Evolutionary conservation across 37 sponge, comb jelly and placozoan genomes (phyloP).

Genomic region (Theonella swinhoei): DNA sequence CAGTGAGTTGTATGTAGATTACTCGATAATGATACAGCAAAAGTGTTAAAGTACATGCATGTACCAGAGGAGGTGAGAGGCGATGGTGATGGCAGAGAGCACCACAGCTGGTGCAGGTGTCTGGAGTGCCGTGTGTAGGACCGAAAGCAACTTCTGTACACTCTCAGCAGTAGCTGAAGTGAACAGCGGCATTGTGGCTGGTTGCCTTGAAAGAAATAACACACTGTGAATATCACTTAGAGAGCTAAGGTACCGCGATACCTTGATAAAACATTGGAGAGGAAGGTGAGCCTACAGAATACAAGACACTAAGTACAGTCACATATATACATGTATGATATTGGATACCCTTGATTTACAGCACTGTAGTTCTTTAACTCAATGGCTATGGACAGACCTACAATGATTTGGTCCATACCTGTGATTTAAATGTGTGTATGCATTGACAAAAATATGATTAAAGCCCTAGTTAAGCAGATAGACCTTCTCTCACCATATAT

Average conservation of each 20-base stretch:
- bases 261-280: slow-evolving; percentile 43
- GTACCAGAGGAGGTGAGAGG: slow-evolving; percentile 20
- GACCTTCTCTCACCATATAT: slow-evolving; percentile 50
- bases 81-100: background rate
- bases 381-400: slow-evolving; percentile 23
- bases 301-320: background rate
- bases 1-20: background rate
- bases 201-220: slow-evolving; percentile 14
- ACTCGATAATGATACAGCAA: background rate
- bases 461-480: background rate
- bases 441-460: background rate
- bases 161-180: background rate
- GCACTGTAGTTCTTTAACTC: slow-evolving; percentile 34
- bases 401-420: slow-evolving; percentile 64
- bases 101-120: background rate
- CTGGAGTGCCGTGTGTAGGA: slow-evolving; percentile 19
- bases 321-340: background rate
- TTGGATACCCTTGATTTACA: slow-evolving; percentile 36
- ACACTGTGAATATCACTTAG: background rate
- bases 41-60: background rate
- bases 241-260: background rate
- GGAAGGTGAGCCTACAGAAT: slow-evolving; percentile 25
- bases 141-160: slow-evolving; percentile 27
- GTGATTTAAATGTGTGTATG: background rate
- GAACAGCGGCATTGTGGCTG: slow-evolving; percentile 38